phyloP scores from a whole-genome alignment of 1,140 invertebrate species.

The Saxidomus purpurata region DNA sequence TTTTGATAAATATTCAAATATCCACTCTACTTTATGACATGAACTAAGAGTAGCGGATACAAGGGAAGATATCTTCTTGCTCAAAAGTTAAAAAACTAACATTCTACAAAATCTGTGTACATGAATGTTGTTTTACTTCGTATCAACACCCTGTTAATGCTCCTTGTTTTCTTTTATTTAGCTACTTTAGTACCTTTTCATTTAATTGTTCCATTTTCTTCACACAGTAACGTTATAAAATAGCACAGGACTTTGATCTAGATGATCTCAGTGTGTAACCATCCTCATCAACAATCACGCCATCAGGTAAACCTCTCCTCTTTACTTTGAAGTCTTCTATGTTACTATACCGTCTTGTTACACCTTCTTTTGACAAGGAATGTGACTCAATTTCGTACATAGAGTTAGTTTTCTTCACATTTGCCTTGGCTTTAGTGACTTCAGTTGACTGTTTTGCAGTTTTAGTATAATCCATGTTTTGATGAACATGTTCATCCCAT shows the following conservation, averaged over 20 bases:
- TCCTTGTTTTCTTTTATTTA: too few relatives aligned
- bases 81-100: too few relatives aligned
- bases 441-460: background rate
- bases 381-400: background rate
- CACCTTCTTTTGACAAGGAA: background rate
- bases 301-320: background rate
- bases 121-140: too few relatives aligned
- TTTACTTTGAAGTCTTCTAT: background rate
- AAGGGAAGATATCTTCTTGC: too few relatives aligned
- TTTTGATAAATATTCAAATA: too few relatives aligned
- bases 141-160: too few relatives aligned
- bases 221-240: background rate
- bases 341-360: conserved; percentile 11
- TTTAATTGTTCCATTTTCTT: too few relatives aligned
- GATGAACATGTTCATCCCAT: background rate
- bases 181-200: too few relatives aligned
- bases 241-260: conserved; percentile 41
- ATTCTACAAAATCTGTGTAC: too few relatives aligned
- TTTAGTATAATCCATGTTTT: background rate
- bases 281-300: background rate
- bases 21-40: too few relatives aligned
- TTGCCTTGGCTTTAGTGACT: background rate
- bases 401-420: background rate
- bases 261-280: background rate
- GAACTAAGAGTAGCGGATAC: too few relatives aligned